Evolutionary conservation across 2,888 invertebrate species (phyloP).

Genomic region (Ormyrus rosae): DNA sequence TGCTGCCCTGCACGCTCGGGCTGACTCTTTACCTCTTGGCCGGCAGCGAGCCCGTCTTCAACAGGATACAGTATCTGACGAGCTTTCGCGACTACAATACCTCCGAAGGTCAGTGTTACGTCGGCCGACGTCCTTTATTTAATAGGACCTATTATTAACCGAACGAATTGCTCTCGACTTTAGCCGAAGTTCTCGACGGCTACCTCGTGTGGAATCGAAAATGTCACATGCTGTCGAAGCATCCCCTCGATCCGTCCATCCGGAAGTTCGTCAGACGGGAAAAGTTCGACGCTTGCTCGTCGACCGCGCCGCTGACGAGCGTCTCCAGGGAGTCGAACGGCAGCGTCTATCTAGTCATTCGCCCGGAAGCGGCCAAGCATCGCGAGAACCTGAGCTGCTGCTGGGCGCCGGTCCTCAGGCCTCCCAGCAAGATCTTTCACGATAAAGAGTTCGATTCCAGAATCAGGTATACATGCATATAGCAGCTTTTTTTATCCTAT

Average conservation of each 20-base stretch:
- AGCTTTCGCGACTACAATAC: constrained; percentile 43
- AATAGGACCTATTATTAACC: neutral
- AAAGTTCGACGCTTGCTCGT: constrained; percentile 78
- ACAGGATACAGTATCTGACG: constrained; percentile 60
- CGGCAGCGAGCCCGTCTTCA: constrained; percentile 61
- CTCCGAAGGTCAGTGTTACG: constrained; percentile 55
- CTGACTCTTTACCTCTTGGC: constrained; percentile 67
- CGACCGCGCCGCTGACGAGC: constrained; percentile 64
- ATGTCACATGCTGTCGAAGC: constrained; percentile 79
- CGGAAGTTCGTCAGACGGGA: constrained; percentile 77
- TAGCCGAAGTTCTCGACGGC: constrained; percentile 65
- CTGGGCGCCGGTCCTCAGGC: constrained; percentile 80
- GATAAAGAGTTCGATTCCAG: constrained; percentile 68
- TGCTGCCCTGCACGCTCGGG: constrained; percentile 65
- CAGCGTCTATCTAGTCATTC: constrained; percentile 62
- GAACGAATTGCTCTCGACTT: neutral
- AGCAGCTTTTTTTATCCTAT: neutral
- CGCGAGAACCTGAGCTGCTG: constrained; percentile 79
- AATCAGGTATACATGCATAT: constrained; percentile 63
- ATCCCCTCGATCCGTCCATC: constrained; percentile 80
- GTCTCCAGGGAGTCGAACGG: constrained; percentile 65
- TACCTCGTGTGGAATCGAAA: constrained; percentile 79
- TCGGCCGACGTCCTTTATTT: neutral
- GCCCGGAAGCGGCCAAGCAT: constrained; percentile 70
- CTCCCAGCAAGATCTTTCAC: constrained; percentile 71